Evolutionary conservation across 2,113 vertebrate genomes (phyloP).

Genomic region (Psittacula cyanocephala): DNA sequence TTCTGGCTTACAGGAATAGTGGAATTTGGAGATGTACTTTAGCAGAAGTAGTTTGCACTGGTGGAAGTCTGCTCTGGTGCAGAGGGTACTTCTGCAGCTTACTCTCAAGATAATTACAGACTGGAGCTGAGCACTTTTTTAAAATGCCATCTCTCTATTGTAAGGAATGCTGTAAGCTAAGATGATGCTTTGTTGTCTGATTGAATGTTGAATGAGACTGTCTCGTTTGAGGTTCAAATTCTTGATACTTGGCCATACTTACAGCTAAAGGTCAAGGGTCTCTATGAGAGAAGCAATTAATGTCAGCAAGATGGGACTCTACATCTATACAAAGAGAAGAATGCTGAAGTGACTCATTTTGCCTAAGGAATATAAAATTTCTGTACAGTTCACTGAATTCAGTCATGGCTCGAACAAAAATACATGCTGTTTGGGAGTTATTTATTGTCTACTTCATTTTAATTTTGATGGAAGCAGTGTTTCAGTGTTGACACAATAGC

Average conservation of each 20-base stretch:
- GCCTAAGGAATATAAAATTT: background rate
- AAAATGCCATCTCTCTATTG: background rate
- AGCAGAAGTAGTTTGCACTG: background rate
- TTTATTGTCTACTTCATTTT: background rate
- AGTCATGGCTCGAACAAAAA: background rate
- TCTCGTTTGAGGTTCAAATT: background rate
- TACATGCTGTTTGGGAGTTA: background rate
- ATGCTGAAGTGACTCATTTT: background rate
- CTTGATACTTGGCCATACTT: background rate
- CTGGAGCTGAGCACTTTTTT: background rate
- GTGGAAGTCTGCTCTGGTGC: fast-evolving
- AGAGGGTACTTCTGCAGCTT: background rate
- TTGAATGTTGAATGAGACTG: background rate
- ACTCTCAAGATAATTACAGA: background rate
- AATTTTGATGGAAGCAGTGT: background rate
- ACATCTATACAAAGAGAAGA: background rate
- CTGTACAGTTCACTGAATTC: background rate
- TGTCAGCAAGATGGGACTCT: background rate
- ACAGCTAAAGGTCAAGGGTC: background rate
- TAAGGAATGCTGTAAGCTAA: background rate
- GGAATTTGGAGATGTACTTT: background rate
- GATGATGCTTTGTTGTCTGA: background rate
- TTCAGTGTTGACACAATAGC: background rate
- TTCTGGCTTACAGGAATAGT: background rate
- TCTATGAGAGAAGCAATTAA: background rate